Conservation (phyloP, 35 echinoderm and acorn worm genomes). For the Ophiothrix spiculata region DNA sequence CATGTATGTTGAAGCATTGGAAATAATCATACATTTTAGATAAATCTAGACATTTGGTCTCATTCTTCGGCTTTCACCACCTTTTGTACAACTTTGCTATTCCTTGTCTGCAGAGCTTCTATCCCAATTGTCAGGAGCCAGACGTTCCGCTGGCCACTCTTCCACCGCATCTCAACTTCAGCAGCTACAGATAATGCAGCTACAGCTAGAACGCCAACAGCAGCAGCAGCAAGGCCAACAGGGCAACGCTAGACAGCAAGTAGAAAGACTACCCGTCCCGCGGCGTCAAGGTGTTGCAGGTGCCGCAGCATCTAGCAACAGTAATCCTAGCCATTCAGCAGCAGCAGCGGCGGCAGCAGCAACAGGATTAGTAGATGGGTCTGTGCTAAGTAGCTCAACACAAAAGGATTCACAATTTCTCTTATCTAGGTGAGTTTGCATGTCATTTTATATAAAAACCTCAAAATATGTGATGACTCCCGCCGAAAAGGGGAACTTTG, state of each 20-base stretch:
- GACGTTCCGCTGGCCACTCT: slow-evolving; percentile 79
- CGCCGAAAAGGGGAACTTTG: too few relatives aligned
- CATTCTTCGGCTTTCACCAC: too few relatives aligned
- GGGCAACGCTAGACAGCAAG: slow-evolving; percentile 57
- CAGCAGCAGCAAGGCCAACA: slow-evolving; percentile 75
- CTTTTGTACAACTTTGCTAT: not conserved
- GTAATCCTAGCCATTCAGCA: slow-evolving; percentile 48
- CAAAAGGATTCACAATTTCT: slow-evolving; percentile 98
- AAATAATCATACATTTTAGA: too few relatives aligned
- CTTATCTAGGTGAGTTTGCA: slow-evolving; percentile 83
- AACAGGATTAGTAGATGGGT: slow-evolving; percentile 8
- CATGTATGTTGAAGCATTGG: too few relatives aligned
- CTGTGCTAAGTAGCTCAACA: slow-evolving; percentile 39
- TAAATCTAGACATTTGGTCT: not conserved
- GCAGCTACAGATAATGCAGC: slow-evolving; percentile 97
- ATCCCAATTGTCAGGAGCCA: slow-evolving; percentile 93
- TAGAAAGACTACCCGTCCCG: slow-evolving; percentile 40
- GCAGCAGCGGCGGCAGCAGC: slow-evolving; percentile 47
- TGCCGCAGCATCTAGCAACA: slow-evolving; percentile 48
- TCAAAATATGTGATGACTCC: too few relatives aligned
- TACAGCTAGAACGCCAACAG: slow-evolving; percentile 90
- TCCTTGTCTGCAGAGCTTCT: slow-evolving; percentile 79
- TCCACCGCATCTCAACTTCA: slow-evolving; percentile 95
- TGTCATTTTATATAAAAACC: too few relatives aligned
- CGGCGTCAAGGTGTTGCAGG: slow-evolving; percentile 40